Base-by-base conservation (phyloP, 2,113 vertebrate genomes). In the Rafetus swinhoei region DNA sequence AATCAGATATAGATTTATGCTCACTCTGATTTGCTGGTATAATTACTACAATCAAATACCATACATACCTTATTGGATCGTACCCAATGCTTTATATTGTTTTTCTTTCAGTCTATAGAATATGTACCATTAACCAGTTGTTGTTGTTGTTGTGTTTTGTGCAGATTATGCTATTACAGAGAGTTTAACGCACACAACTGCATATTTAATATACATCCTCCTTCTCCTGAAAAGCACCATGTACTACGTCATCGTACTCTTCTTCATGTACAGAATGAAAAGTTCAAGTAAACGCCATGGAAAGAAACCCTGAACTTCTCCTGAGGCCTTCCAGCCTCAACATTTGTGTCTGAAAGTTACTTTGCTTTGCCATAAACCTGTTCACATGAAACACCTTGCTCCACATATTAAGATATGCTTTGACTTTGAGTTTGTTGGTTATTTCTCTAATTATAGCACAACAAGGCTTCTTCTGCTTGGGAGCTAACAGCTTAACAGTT, bases 221-320 rank as follows among this genome's bases (percentile, higher is more conserved):
- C 93, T 98, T 18, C 96, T 98, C 21, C 39, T 98, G 92, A 98
- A 98, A 91, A 97, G 97, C 29, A 21, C 32, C 32, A 7, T 97
- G 89, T 96, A 98, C 56, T 96, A 96, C 2, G 22, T 93, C 77
- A 35, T 97, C 1, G 0, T 96, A 5, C 13, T 97, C 74, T 87
- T 95, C 95, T 93, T 86, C 84, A 89, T 96, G 32, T 91, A 93
- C 24, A 94, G 89, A 89, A 82, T 22, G 65, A 89, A 77, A 94
- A 32, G 60, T 82, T 9, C 39, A 32, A 27, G 4, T 14, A 95
- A 89, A 32, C 22, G n/a, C 5, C 29, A 0, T 22, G 9, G 81
- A 65, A 85, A 97, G 88, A 87, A 93, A 22, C 50, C 16, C 95
- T 93, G 50, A 94, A 27, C 45, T 3, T 13, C 18, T 39, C 9